Evolutionary conservation across 2,797 vertebrate genomes (phyloP).

Genomic region (Cuniculus paca): DNA sequence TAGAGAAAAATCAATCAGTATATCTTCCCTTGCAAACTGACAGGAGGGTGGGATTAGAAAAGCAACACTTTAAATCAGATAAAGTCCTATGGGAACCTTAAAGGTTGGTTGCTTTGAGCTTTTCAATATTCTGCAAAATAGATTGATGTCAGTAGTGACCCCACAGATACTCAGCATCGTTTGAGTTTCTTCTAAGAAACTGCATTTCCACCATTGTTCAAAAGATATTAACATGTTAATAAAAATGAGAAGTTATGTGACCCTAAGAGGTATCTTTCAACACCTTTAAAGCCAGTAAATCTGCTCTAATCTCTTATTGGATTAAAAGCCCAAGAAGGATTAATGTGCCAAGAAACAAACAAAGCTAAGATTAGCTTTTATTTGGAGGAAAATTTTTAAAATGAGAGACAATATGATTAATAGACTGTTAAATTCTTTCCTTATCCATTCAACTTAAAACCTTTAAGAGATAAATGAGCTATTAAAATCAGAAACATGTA

Average conservation of each 20-base stretch:
- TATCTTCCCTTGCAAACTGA: constrained; percentile 80
- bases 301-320: constrained; percentile 65
- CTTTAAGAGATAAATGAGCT: constrained; percentile 14
- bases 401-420: constrained; percentile 34
- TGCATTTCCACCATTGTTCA: constrained; percentile 69
- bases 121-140: constrained; percentile 84
- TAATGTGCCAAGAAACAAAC: constrained; percentile 72
- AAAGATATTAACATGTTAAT: constrained; percentile 73
- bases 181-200: constrained; percentile 64
- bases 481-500: constrained; percentile 62
- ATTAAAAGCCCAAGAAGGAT: constrained; percentile 68
- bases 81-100: constrained; percentile 85
- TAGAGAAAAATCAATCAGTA: constrained; percentile 82
- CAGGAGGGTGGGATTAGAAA: constrained; percentile 78
- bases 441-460: constrained; percentile 56
- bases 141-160: constrained; percentile 75
- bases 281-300: constrained; percentile 75
- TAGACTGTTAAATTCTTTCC: constrained; percentile 15
- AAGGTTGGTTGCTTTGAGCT: constrained; percentile 81
- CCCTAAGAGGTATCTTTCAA: constrained; percentile 62
- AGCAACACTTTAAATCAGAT: constrained; percentile 84
- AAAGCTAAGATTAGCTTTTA: constrained; percentile 68
- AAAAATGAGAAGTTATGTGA: constrained; percentile 71
- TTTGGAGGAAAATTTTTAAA: not conserved
- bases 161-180: constrained; percentile 68